Evolutionary conservation across 2,888 invertebrate genomes (phyloP).

Genomic region (Gari tellinella): DNA sequence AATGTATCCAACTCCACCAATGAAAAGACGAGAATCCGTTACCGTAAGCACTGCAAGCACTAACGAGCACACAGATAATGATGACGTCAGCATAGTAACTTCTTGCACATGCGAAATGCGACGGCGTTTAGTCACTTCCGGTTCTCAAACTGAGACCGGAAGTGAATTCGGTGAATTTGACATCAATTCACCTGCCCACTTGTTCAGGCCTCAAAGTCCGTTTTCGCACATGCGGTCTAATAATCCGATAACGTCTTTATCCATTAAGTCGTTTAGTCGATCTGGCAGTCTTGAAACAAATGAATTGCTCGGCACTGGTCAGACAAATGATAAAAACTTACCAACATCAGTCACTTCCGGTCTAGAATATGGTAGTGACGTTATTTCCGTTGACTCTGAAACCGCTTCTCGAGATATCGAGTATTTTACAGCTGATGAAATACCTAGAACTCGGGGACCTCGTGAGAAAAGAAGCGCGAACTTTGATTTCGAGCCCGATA

Average conservation of each 20-base stretch:
- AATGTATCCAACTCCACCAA: slow-evolving; percentile 38
- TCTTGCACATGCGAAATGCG: neutral
- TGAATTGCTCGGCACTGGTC: too few species aligned
- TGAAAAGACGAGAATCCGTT: slow-evolving; percentile 58
- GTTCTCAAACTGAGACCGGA: slow-evolving; percentile 8
- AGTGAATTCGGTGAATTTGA: neutral
- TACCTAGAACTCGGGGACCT: too few species aligned
- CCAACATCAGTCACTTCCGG: too few species aligned
- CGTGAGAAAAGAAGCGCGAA: too few species aligned
- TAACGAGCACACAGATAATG: neutral
- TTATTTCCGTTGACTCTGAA: too few species aligned
- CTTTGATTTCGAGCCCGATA: too few species aligned
- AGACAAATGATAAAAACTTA: too few species aligned
- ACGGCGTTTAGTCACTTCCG: slow-evolving; percentile 5
- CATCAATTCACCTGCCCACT: neutral
- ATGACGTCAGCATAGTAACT: slow-evolving; percentile 3
- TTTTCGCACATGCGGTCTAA: neutral
- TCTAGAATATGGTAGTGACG: too few species aligned
- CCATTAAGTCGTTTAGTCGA: neutral
- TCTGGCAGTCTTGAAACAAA: too few species aligned
- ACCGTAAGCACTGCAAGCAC: slow-evolving; percentile 47
- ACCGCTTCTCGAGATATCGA: too few species aligned
- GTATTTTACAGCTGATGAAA: too few species aligned
- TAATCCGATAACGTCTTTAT: neutral
- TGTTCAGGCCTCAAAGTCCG: neutral